These are phyloP conservation scores for Planococcus citri DNA, from an alignment of 1,140 invertebrate species.

Conservation along the genomic window DNA sequence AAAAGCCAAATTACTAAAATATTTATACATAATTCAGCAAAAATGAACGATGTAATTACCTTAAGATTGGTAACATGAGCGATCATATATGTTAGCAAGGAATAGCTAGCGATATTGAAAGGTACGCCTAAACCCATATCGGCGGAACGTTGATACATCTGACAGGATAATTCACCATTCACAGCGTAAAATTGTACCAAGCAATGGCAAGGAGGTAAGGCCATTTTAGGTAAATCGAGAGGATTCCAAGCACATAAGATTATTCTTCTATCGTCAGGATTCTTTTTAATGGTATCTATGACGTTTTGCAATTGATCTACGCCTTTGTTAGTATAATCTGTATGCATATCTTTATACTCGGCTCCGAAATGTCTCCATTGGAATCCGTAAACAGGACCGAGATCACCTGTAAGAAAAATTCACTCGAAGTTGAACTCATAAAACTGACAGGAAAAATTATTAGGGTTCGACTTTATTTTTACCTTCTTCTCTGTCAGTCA, in stretches of 20 bases:
- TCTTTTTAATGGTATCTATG: constrained; percentile 69
- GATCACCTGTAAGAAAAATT: constrained; percentile 50
- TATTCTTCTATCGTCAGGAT: constrained; percentile 77
- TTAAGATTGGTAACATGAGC: constrained; percentile 84
- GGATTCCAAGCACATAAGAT: constrained; percentile 96
- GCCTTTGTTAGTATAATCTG: constrained; percentile 77
- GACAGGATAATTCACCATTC: constrained; percentile 70
- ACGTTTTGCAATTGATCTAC: constrained; percentile 83
- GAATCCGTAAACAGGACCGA: constrained; percentile 97
- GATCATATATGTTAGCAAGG: constrained; percentile 89
- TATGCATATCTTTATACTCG: constrained; percentile 69
- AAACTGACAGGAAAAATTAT: background rate
- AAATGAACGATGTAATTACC: constrained; percentile 32
- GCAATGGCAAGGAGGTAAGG: constrained; percentile 92
- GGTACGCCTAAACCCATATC: constrained; percentile 98
- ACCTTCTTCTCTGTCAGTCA: constrained; percentile 77
- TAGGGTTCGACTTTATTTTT: background rate
- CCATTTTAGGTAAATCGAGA: constrained; percentile 78
- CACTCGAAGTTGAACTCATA: background rate
- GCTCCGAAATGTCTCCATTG: constrained; percentile 99
- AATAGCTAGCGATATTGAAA: constrained; percentile 97
- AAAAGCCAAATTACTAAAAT: too few relatives aligned
- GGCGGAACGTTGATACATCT: constrained; percentile 91
- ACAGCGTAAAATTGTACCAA: constrained; percentile 90
- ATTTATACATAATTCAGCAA: background rate